These are phyloP conservation scores for Tenthredo scrophulariae DNA, from an alignment of 2,888 invertebrate species.

Conservation along the genomic window DNA sequence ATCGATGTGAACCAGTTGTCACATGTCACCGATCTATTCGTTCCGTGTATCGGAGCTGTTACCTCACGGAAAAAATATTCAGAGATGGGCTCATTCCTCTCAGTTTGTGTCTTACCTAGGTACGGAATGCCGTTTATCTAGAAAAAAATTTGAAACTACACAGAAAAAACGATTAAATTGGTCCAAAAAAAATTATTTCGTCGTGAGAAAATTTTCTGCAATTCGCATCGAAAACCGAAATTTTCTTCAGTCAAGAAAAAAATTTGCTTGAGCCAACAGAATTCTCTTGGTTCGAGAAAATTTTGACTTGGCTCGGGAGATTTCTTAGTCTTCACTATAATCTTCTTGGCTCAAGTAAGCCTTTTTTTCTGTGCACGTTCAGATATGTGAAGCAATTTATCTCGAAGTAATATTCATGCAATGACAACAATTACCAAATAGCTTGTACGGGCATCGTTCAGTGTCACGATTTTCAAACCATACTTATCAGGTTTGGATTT, in stretches of 20 bases:
- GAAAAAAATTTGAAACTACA: neutral
- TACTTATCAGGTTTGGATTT: conserved; percentile 71
- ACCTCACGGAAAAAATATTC: conserved; percentile 59
- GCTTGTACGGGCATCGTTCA: conserved; percentile 69
- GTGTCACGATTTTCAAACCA: conserved; percentile 70
- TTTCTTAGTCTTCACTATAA: too few relatives aligned
- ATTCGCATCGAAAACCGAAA: too few relatives aligned
- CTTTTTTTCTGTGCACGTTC: too few relatives aligned
- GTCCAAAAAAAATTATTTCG: too few relatives aligned
- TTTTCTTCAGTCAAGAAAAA: too few relatives aligned
- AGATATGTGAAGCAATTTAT: neutral
- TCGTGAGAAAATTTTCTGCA: too few relatives aligned
- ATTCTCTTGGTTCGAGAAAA: too few relatives aligned
- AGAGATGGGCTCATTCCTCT: conserved; percentile 56
- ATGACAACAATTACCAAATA: conserved; percentile 64
- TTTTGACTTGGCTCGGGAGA: too few relatives aligned
- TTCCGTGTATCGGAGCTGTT: conserved; percentile 57
- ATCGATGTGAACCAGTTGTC: too few relatives aligned
- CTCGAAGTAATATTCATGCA: neutral
- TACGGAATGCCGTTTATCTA: conserved; percentile 67
- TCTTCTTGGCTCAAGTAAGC: too few relatives aligned
- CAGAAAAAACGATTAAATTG: too few relatives aligned
- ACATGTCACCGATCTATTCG: neutral
- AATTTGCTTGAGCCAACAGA: too few relatives aligned
- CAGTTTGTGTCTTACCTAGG: conserved; percentile 63